phyloP scores from a whole-genome alignment of 2,797 vertebrate species.

The Scyliorhinus canicula region DNA sequence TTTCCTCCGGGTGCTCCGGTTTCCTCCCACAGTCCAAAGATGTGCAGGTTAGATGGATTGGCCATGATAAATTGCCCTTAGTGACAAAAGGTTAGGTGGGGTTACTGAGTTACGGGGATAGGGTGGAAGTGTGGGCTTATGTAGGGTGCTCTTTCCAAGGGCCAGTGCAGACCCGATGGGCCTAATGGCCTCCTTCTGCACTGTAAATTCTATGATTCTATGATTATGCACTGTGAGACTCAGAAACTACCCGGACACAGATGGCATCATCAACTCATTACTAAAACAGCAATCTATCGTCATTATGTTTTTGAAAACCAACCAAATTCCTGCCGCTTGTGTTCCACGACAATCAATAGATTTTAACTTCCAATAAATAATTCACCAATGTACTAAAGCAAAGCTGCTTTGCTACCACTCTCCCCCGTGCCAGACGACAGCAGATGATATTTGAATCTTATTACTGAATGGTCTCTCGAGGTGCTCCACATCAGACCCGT shows the following conservation, averaged over 20 bases:
- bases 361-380: slow-evolving; percentile 30
- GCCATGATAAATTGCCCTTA: too few relatives aligned
- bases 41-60: too few relatives aligned
- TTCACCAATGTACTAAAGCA: slow-evolving; percentile 26
- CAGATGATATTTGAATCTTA: slow-evolving; percentile 21
- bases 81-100: too few relatives aligned
- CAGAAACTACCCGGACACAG: not conserved
- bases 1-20: too few relatives aligned
- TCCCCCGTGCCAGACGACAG: not conserved
- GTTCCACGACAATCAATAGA: slow-evolving; percentile 9
- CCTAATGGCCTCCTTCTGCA: not conserved
- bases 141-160: too few relatives aligned
- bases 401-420: not conserved
- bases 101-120: too few relatives aligned
- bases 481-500: not conserved
- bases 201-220: too few relatives aligned
- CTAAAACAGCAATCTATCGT: slow-evolving; percentile 10
- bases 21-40: too few relatives aligned
- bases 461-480: slow-evolving; percentile 6
- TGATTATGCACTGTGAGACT: not conserved
- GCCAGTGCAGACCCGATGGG: too few relatives aligned
- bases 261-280: slow-evolving; percentile 21
- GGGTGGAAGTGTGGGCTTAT: too few relatives aligned
- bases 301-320: slow-evolving; percentile 21
- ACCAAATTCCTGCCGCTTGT: slow-evolving; percentile 8